Percentiles rank a stretch among this genome's conserved stretches.
Evolutionary conservation across 2,113 vertebrate genomes (phyloP).

Genomic region (Chionodraco myersi): DNA sequence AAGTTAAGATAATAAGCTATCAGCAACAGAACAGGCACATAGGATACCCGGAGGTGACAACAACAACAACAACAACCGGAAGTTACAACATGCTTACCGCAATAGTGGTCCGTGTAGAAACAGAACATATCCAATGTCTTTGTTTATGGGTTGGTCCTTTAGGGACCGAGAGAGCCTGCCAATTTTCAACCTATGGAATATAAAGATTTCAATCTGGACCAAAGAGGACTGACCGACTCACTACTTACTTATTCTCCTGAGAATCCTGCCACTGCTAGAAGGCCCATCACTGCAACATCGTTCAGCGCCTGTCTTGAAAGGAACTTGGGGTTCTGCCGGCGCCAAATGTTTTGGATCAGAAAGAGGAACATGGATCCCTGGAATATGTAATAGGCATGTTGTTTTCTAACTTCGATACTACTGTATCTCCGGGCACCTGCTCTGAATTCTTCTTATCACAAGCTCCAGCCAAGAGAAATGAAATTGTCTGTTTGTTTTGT

Average conservation of each 20-base stretch:
- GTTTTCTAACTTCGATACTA: not conserved
- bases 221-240: not conserved
- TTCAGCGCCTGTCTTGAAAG: not conserved
- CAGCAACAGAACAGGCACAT: too few relatives aligned
- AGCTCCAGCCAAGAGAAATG: not conserved
- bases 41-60: too few relatives aligned
- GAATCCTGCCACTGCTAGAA: not conserved
- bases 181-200: not conserved
- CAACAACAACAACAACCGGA: too few relatives aligned
- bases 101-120: too few relatives aligned
- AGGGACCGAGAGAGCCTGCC: not conserved
- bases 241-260: not conserved
- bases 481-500: slow-evolving; percentile 40
- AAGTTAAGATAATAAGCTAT: too few relatives aligned
- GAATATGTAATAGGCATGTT: not conserved
- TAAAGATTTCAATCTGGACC: not conserved
- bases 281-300: not conserved
- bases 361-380: slow-evolving; percentile 6
- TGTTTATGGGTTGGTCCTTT: not conserved
- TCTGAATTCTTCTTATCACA: not conserved
- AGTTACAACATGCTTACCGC: too few relatives aligned
- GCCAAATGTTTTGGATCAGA: not conserved
- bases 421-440: not conserved
- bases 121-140: not conserved
- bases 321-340: not conserved